Evolutionary conservation across 2,113 vertebrate species (phyloP).

Genomic region (Columba livia): DNA sequence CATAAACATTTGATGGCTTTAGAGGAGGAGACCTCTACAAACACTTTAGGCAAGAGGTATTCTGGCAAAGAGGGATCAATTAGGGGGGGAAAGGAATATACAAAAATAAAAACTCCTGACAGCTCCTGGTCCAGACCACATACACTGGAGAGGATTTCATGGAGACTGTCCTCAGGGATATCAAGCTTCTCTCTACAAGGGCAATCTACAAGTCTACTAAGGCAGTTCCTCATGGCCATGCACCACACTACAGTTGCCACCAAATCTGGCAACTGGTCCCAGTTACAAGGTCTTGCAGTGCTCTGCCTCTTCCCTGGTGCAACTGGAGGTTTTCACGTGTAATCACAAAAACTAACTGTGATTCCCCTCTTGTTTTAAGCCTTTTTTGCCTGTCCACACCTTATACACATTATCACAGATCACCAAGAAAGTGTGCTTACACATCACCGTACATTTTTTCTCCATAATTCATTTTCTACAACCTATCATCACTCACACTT

Average conservation of each 20-base stretch:
- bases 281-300: not conserved
- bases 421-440: not conserved
- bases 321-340: not conserved
- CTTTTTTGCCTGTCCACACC: not conserved
- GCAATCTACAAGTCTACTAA: not conserved
- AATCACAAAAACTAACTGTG: not conserved
- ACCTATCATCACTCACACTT: not conserved
- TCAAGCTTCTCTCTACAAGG: not conserved
- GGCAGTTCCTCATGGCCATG: not conserved
- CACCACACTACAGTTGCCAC: not conserved
- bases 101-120: not conserved
- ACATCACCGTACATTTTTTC: not conserved
- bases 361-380: not conserved
- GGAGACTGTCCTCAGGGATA: not conserved
- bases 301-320: not conserved
- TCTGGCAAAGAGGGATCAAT: not conserved
- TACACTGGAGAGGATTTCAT: not conserved
- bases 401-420: not conserved
- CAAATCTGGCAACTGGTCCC: not conserved
- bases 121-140: not conserved
- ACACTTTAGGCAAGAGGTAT: not conserved
- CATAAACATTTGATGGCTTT: not conserved
- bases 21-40: not conserved
- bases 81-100: not conserved
- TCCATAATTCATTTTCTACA: not conserved